Evolutionary conservation across 2,797 vertebrate species (phyloP).

Genomic region (Miichthys miiuy): DNA sequence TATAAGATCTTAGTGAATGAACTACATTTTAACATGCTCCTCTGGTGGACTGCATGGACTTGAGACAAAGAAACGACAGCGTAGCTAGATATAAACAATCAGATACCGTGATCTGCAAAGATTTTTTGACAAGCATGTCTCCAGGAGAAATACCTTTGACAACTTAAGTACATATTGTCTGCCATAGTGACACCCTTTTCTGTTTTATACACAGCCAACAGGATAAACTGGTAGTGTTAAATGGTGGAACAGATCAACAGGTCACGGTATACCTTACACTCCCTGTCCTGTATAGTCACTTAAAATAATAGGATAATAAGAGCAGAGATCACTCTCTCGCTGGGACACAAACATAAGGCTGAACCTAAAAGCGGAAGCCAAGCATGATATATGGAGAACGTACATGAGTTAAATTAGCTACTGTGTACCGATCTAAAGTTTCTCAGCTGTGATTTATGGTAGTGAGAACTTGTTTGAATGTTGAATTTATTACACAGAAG

Average conservation of each 20-base stretch:
- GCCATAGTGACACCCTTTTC: neutral
- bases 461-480: constrained; percentile 25
- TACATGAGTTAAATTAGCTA: constrained; percentile 11
- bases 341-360: neutral
- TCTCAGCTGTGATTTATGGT: constrained; percentile 28
- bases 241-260: neutral
- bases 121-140: neutral
- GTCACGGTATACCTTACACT: constrained; percentile 10
- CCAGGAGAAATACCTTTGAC: neutral
- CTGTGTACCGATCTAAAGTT: neutral
- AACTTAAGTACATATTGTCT: neutral
- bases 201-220: constrained; percentile 11
- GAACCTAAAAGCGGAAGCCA: constrained; percentile 2
- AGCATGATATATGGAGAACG: constrained; percentile 18
- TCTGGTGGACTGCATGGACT: neutral
- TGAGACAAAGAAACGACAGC: neutral
- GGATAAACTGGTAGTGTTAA: constrained; percentile 6
- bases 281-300: neutral
- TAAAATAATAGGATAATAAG: constrained; percentile 1
- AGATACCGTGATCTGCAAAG: neutral
- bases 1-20: no score
- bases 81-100: neutral
- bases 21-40: no score
- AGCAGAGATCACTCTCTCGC: neutral
- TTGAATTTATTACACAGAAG: constrained; percentile 38